Conservation (phyloP, 2,113 vertebrate species). For the Cyphomyrus discorhynchus region DNA sequence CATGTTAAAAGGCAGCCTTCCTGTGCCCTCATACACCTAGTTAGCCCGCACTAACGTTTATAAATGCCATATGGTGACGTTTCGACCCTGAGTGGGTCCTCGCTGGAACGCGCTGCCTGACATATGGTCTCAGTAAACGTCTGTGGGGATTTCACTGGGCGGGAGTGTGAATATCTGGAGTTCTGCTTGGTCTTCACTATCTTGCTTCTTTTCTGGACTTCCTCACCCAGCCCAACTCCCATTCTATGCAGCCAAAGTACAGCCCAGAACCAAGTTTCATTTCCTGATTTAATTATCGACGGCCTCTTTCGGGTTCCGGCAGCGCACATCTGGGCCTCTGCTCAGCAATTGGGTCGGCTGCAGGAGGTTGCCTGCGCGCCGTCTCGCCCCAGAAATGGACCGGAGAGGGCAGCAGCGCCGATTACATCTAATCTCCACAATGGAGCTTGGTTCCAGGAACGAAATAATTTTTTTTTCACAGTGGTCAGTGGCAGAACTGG, state of each 20-base stretch:
- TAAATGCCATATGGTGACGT: neutral
- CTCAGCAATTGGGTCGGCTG: neutral
- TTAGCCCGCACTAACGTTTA: neutral
- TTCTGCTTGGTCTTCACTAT: neutral
- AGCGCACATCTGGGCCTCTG: neutral
- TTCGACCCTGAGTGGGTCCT: neutral
- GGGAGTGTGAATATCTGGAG: neutral
- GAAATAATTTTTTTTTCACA: neutral
- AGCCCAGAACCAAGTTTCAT: neutral
- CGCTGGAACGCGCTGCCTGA: neutral
- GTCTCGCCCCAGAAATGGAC: neutral
- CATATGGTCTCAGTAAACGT: slow-evolving; percentile 2
- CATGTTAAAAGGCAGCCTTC: neutral
- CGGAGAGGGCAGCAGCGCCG: neutral
- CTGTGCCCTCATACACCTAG: neutral
- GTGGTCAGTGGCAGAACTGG: neutral
- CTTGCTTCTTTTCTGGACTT: neutral
- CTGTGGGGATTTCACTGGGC: neutral
- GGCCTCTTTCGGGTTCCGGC: neutral
- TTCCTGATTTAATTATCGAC: slow-evolving; percentile 7
- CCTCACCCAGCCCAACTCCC: neutral
- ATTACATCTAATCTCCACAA: neutral
- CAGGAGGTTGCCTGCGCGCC: neutral
- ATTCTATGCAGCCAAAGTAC: neutral
- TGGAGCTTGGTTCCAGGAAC: neutral